Conservation (phyloP, 2,797 vertebrate genomes). For the Hoplostethus mediterraneus region DNA sequence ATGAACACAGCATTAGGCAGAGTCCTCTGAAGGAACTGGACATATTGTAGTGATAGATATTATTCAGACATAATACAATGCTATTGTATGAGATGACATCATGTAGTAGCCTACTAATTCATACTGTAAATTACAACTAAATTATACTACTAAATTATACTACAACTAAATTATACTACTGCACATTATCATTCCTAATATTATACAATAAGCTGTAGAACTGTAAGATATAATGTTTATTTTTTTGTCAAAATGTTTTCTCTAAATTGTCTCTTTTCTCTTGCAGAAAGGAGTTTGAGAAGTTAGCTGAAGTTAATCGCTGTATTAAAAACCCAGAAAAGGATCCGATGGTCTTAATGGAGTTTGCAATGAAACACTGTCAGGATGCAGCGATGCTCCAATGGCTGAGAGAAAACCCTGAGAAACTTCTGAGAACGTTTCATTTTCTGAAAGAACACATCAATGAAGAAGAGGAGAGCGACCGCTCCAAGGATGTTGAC, state of each 20-base stretch:
- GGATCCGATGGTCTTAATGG: accelerated
- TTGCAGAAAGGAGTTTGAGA: not conserved
- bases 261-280: not conserved
- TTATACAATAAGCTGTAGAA: too few relatives aligned
- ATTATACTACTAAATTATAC: too few relatives aligned
- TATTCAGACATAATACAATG: too few relatives aligned
- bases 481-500: constrained; percentile 1
- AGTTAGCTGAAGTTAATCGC: not conserved
- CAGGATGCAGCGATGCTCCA: accelerated
- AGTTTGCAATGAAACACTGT: not conserved
- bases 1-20: too few relatives aligned
- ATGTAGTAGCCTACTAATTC: too few relatives aligned
- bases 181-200: too few relatives aligned
- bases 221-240: not conserved
- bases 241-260: not conserved
- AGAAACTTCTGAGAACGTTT: not conserved
- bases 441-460: not conserved
- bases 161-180: too few relatives aligned
- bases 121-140: too few relatives aligned
- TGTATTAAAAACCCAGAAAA: not conserved
- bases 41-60: too few relatives aligned
- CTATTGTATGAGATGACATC: too few relatives aligned
- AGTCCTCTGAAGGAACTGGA: too few relatives aligned
- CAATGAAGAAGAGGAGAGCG: not conserved
- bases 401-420: not conserved